A percentile compares a stretch with the other conserved stretches of the same genome.
Evolutionary conservation across 2,888 invertebrate genomes (phyloP).

Genomic region (Drosophila vallismaia): DNA sequence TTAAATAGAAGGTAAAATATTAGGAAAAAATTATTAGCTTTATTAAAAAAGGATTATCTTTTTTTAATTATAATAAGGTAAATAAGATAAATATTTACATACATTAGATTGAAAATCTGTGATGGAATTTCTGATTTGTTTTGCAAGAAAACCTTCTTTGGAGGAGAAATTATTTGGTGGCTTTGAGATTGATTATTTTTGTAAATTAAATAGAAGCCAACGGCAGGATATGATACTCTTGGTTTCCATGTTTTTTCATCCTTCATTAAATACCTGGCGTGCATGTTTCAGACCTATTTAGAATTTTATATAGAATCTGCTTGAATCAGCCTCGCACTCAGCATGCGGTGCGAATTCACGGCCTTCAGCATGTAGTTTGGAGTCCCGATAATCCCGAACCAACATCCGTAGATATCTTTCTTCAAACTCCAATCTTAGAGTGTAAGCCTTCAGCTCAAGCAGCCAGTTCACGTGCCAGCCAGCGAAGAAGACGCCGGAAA

Average conservation of each 20-base stretch:
- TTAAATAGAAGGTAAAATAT: no score
- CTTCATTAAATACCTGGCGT: neutral
- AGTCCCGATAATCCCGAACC: neutral
- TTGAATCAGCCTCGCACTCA: neutral
- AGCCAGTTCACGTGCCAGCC: conserved; percentile 23
- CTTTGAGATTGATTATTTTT: neutral
- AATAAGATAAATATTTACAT: no score
- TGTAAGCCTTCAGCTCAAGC: conserved; percentile 22
- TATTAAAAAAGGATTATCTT: no score
- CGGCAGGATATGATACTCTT: neutral
- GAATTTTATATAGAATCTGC: neutral
- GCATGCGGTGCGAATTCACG: conserved; percentile 18
- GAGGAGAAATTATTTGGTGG: neutral
- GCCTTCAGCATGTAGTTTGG: conserved; percentile 33
- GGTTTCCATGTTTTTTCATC: neutral
- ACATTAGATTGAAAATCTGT: no score
- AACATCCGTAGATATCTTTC: conserved; percentile 22
- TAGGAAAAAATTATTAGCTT: no score
- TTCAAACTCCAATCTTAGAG: conserved; percentile 30
- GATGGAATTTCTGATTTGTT: no score
- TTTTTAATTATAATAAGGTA: no score
- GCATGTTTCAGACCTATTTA: conserved; percentile 19
- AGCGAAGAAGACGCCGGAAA: conserved; percentile 10
- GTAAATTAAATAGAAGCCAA: neutral
- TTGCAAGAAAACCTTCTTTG: no score